Evolutionary conservation across 2,888 invertebrate species (phyloP), one percentile per base, ranked within the genome.

Genomic region (Heliconius cydno): DNA sequence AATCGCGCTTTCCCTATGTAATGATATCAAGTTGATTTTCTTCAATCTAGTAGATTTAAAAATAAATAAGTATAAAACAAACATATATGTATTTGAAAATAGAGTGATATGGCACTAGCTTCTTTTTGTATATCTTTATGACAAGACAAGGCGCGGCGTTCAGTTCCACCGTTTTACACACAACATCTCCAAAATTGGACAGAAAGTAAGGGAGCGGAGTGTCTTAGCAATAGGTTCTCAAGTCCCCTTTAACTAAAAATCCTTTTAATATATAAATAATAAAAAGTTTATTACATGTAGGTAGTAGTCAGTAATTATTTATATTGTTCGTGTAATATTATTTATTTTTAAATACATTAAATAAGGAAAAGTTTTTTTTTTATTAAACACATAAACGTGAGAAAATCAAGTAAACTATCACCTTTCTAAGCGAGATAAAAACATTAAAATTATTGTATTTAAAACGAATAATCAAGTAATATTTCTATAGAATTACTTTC

Each of bases 401-500:
- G 68, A 68, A 38, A 38, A 38, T n/a, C n/a, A 68, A 1, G 1
- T 10, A 38, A 68, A 12, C 52, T 52, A 68, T 68, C 68, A 70
- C 68, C 38, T 68, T 68, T 68, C 52, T 30, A 22, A 71, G 10
- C 10, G 4, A 28, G 10, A 52, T 28, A 52, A 46, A 46, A 57
- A 72, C 12, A 28, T 15, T 15, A 3, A 65, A 19, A 28, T 65
- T n/a, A 73, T 60, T 25, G 60, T 60, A 73, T n/a, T 60, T 60
- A 34, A 60, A 15, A 38, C n/a, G 15, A 13, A 73, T 30, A 60
- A 9, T 34, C 57, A 30, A 30, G 34, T 7, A 34, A 34, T 25
- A 57, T 73, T 73, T 57, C 34, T 34, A n/a, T 34, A 34, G 25
- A 38, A 73, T 73, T 60, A 60, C 34, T 60, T 38, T 15, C 60